phyloP scores from a whole-genome alignment of 2,888 invertebrate species.

The Epinotia bilunana region DNA sequence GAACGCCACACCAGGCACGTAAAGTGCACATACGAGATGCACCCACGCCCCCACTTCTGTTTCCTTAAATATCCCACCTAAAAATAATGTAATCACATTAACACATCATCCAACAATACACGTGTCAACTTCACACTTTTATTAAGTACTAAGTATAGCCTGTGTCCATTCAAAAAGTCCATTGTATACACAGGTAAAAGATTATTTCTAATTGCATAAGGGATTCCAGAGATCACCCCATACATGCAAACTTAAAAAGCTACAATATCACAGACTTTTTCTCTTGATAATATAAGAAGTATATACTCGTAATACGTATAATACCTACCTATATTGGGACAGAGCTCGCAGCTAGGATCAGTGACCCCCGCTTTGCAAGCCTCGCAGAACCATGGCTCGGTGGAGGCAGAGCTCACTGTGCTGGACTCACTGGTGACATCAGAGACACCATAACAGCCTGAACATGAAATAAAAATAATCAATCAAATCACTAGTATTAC shows the following conservation, averaged over 20 bases:
- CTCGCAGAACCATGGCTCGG: constrained; percentile 99
- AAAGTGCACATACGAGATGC: constrained; percentile 98
- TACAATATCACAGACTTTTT: too few species aligned
- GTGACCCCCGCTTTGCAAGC: constrained; percentile 96
- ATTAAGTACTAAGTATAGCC: neutral
- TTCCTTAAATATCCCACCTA: constrained; percentile 96
- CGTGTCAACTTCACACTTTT: neutral
- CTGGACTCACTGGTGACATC: constrained; percentile 96
- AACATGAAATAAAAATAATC: neutral
- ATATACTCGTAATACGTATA: neutral
- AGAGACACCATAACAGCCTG: constrained; percentile 96
- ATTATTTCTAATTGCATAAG: too few species aligned
- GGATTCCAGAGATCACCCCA: too few species aligned
- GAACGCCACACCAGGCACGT: constrained; percentile 98
- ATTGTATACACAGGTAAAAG: too few species aligned
- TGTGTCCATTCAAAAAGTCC: too few species aligned
- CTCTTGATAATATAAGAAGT: too few species aligned
- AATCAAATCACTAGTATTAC: neutral
- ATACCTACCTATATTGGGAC: constrained; percentile 93
- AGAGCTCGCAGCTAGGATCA: constrained; percentile 96
- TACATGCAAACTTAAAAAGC: too few species aligned
- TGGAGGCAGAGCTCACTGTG: constrained; percentile 96
- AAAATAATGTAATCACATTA: constrained; percentile 48
- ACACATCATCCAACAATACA: neutral
- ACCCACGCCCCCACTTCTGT: constrained; percentile 99